Conservation (phyloP, 2,113 vertebrate species). For the Heteronetta atricapilla region DNA sequence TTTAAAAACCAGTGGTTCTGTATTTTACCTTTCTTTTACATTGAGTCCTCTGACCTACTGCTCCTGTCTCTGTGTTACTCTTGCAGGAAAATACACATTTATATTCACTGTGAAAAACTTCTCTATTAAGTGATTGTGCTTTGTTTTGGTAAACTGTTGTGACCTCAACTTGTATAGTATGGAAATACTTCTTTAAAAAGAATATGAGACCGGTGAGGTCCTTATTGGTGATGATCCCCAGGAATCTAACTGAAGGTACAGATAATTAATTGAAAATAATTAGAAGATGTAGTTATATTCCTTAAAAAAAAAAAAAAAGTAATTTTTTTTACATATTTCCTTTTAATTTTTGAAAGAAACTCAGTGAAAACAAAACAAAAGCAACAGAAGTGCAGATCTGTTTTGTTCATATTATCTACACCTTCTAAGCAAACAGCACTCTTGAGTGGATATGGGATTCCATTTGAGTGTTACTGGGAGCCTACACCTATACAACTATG, state of each 20-base stretch:
- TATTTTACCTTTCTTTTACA: background rate
- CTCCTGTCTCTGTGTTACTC: background rate
- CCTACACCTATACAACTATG: background rate
- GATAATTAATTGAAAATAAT: slow-evolving; percentile 28
- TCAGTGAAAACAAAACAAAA: background rate
- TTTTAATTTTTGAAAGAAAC: background rate
- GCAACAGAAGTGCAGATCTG: background rate
- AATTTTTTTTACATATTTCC: background rate
- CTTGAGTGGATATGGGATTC: background rate
- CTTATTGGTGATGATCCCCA: slow-evolving; percentile 22
- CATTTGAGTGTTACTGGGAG: background rate
- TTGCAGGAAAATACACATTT: slow-evolving; percentile 4
- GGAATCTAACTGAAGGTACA: background rate
- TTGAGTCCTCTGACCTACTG: background rate
- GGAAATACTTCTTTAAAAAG: background rate
- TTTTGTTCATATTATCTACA: background rate
- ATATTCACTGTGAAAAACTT: background rate
- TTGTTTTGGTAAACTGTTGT: background rate
- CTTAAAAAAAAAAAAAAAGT: background rate
- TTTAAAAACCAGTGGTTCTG: background rate
- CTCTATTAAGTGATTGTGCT: background rate
- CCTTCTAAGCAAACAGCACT: background rate
- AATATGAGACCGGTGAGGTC: background rate
- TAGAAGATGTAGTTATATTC: background rate
- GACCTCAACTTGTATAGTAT: background rate